Conservation (phyloP, 1,140 invertebrate species). For the Neodiprion lecontei region DNA sequence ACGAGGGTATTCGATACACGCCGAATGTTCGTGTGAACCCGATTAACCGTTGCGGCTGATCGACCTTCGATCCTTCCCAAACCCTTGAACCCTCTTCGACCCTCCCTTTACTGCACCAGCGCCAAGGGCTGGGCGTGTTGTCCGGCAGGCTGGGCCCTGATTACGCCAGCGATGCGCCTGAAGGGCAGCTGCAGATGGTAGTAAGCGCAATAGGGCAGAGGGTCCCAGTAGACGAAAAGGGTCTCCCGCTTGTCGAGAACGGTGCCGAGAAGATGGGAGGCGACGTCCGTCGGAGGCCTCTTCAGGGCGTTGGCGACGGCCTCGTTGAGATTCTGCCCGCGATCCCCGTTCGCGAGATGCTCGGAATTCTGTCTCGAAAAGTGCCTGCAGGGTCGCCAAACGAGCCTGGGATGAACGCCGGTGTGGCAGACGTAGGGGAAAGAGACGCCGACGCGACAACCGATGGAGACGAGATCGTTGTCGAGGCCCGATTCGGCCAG, state of each 20-base stretch:
- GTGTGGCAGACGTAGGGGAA: constrained; percentile 80
- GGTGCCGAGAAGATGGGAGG: constrained; percentile 68
- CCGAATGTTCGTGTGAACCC: no score
- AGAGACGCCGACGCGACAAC: constrained; percentile 76
- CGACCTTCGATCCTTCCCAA: no score
- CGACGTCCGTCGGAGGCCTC: constrained; percentile 57
- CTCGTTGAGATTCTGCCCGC: constrained; percentile 60
- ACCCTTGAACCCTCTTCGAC: constrained; percentile 25
- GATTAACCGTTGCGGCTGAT: no score
- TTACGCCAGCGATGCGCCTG: constrained; percentile 63
- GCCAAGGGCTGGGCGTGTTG: constrained; percentile 52
- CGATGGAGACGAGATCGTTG: constrained; percentile 63
- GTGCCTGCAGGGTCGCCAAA: constrained; percentile 70
- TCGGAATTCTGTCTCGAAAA: constrained; percentile 65
- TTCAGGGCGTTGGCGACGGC: constrained; percentile 60
- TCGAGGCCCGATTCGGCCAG: constrained; percentile 65
- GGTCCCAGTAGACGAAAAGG: constrained; percentile 82
- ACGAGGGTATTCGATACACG: no score
- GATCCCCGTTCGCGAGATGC: constrained; percentile 55
- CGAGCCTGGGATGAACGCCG: constrained; percentile 68
- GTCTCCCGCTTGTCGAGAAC: constrained; percentile 78
- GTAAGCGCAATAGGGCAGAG: constrained; percentile 81
- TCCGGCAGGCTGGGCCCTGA: constrained; percentile 55
- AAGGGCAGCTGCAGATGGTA: constrained; percentile 81
- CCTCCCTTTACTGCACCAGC: constrained; percentile 48